phyloP scores from a whole-genome alignment of 2,888 invertebrate genomes.

The Cephus nigrinus region DNA sequence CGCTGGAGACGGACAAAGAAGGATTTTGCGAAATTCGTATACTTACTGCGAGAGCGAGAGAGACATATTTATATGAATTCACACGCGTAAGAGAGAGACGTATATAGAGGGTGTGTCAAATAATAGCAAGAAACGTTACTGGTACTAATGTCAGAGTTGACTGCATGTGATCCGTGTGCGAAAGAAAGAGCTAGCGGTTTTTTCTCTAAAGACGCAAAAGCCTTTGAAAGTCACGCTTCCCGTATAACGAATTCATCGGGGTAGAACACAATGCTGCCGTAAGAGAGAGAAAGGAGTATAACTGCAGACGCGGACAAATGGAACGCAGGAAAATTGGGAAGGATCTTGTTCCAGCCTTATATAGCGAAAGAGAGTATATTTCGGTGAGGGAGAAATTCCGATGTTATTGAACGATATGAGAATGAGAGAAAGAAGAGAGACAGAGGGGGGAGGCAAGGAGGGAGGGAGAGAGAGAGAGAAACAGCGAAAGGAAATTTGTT shows the following conservation, averaged over 20 bases:
- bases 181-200: background rate
- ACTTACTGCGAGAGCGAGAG: background rate
- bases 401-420: background rate
- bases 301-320: background rate
- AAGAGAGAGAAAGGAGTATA: background rate
- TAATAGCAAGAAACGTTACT: background rate
- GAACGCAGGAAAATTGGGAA: background rate
- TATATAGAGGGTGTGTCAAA: background rate
- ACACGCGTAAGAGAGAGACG: background rate
- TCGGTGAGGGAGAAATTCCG: background rate
- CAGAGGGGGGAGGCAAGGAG: too few species aligned
- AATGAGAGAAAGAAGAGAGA: background rate
- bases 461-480: background rate
- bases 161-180: background rate
- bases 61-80: background rate
- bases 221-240: too few species aligned
- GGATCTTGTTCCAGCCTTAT: background rate
- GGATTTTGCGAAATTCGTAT: background rate
- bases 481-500: background rate
- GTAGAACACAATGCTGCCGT: background rate
- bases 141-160: background rate
- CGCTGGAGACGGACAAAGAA: background rate
- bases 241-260: background rate
- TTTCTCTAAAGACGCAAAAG: too few species aligned
- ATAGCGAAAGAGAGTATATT: background rate